phyloP scores from a whole-genome alignment of 1,140 invertebrate genomes.

The Fragariocoptes setiger region DNA sequence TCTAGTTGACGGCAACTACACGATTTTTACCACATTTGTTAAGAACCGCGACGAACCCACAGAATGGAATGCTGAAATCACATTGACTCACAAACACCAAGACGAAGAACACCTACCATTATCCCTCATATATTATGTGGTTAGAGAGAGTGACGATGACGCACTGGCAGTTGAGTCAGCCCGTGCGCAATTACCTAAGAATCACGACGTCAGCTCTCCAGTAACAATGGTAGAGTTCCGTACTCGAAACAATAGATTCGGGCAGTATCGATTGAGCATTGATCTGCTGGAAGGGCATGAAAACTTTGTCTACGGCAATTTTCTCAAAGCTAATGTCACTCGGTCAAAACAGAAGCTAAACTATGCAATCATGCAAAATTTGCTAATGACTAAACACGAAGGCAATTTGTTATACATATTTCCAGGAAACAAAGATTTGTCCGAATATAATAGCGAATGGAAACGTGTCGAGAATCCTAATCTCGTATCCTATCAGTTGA shows the following conservation, averaged over 20 bases:
- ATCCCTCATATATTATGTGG: constrained; percentile 22
- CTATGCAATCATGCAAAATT: constrained; percentile 30
- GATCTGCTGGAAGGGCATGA: too few relatives aligned
- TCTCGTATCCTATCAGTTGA: constrained; percentile 38
- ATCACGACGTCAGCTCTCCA: too few relatives aligned
- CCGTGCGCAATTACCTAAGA: too few relatives aligned
- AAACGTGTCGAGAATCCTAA: constrained; percentile 30
- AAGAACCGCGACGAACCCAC: constrained; percentile 66
- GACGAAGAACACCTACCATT: constrained; percentile 11
- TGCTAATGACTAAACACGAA: constrained; percentile 10
- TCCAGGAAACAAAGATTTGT: constrained; percentile 11
- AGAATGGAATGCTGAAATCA: constrained; percentile 49
- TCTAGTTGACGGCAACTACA: constrained; percentile 42
- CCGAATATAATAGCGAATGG: too few relatives aligned
- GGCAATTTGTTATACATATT: constrained; percentile 12
- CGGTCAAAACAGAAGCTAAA: constrained; percentile 36
- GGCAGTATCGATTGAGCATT: too few relatives aligned
- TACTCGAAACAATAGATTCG: too few relatives aligned
- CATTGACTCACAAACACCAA: constrained; percentile 20
- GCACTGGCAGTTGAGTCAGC: constrained; percentile 15
- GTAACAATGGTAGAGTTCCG: too few relatives aligned
- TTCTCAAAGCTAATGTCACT: constrained; percentile 24
- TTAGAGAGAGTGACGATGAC: constrained; percentile 16
- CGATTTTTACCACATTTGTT: constrained; percentile 54
- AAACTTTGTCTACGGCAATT: background rate